Conservation (phyloP, 2,888 invertebrate genomes). For the Scaptomyza polygonia region DNA sequence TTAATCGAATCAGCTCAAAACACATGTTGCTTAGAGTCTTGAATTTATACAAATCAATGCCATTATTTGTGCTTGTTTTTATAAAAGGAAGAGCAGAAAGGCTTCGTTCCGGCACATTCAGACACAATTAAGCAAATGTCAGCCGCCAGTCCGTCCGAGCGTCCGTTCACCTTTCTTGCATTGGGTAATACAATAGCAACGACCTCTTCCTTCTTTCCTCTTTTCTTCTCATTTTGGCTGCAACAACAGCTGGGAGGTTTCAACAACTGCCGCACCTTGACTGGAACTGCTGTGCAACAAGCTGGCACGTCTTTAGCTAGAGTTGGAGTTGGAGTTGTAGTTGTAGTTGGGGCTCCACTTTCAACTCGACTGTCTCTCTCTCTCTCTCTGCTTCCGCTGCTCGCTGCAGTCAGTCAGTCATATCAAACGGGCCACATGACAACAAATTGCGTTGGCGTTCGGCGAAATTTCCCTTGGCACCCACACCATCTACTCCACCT, state of each 20-base stretch:
- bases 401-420: constrained; percentile 37
- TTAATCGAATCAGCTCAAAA: constrained; percentile 2
- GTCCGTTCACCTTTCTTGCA: constrained; percentile 63
- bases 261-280: constrained; percentile 52
- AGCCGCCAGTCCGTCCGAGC: too few species aligned
- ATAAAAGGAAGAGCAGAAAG: constrained; percentile 8
- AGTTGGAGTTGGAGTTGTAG: not conserved
- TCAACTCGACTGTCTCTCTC: constrained; percentile 55
- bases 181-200: constrained; percentile 40
- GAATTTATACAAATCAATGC: not conserved
- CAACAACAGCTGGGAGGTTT: constrained; percentile 44
- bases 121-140: constrained; percentile 72
- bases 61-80: constrained; percentile 20
- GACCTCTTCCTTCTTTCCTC: not conserved
- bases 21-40: not conserved
- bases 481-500: not conserved
- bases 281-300: constrained; percentile 16
- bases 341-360: constrained; percentile 49
- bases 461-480: constrained; percentile 49
- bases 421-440: constrained; percentile 58
- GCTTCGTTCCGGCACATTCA: constrained; percentile 70
- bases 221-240: not conserved
- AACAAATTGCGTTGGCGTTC: constrained; percentile 49
- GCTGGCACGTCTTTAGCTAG: constrained; percentile 16
- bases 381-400: constrained; percentile 47